Conservation (phyloP, 2,888 invertebrate genomes). For the Rhagium mordax region DNA sequence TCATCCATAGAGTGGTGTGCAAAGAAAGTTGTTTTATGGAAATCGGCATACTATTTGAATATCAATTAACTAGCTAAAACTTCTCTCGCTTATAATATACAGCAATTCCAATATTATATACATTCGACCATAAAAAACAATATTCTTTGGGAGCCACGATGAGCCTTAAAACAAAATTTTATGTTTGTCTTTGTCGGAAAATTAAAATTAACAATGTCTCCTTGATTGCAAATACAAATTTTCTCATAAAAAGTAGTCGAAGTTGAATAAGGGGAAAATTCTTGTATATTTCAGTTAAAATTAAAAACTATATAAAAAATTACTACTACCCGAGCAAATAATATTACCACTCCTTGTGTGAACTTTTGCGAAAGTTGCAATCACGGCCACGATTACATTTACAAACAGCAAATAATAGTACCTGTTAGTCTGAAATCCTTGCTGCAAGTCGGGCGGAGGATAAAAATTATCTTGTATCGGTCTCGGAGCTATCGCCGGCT, state of each 20-base stretch:
- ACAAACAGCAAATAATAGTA: constrained; percentile 53
- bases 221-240: neutral
- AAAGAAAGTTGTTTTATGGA: neutral
- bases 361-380: neutral
- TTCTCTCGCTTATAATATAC: too few species aligned
- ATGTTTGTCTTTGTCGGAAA: neutral
- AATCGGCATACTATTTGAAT: too few species aligned
- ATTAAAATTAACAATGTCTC: neutral
- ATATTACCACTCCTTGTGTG: neutral
- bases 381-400: constrained; percentile 21
- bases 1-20: neutral
- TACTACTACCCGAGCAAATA: neutral
- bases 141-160: too few species aligned
- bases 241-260: neutral
- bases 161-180: neutral
- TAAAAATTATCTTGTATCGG: constrained; percentile 55
- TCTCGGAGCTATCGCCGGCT: constrained; percentile 25
- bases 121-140: neutral
- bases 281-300: too few species aligned
- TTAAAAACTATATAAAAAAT: too few species aligned
- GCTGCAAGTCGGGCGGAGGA: constrained; percentile 56
- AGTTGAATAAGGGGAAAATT: too few species aligned
- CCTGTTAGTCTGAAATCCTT: constrained; percentile 56
- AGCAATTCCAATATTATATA: too few species aligned
- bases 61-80: too few species aligned